Conservation (phyloP, 2,797 vertebrate genomes). For the Molossus molossus region DNA sequence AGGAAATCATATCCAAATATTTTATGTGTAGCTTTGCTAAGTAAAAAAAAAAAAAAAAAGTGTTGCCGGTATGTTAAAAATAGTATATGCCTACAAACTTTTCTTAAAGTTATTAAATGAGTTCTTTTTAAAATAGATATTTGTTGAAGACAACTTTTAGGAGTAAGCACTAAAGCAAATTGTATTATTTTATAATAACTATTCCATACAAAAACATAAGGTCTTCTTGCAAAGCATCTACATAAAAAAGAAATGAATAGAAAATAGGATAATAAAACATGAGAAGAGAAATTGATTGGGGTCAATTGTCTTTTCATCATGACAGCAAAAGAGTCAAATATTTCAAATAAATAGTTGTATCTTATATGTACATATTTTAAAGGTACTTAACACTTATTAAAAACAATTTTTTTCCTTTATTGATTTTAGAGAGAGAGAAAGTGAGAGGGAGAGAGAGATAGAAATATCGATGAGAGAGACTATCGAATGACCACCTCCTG, state of each 20-base stretch:
- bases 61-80: neutral
- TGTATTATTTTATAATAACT: neutral
- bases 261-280: neutral
- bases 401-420: too few species aligned
- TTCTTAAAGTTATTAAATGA: neutral
- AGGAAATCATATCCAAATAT: neutral
- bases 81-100: neutral
- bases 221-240: neutral
- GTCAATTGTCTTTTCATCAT: neutral
- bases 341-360: neutral
- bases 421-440: too few species aligned
- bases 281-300: neutral
- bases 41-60: neutral
- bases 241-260: neutral
- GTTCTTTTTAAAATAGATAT: neutral
- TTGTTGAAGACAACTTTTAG: neutral
- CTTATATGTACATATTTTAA: neutral
- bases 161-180: neutral
- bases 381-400: neutral
- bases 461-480: too few species aligned
- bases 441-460: too few species aligned
- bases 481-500: too few species aligned
- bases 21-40: neutral
- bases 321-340: neutral
- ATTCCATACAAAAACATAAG: neutral